Conservation (phyloP, 1,140 invertebrate genomes). For the Dermatophagoides farinae region DNA sequence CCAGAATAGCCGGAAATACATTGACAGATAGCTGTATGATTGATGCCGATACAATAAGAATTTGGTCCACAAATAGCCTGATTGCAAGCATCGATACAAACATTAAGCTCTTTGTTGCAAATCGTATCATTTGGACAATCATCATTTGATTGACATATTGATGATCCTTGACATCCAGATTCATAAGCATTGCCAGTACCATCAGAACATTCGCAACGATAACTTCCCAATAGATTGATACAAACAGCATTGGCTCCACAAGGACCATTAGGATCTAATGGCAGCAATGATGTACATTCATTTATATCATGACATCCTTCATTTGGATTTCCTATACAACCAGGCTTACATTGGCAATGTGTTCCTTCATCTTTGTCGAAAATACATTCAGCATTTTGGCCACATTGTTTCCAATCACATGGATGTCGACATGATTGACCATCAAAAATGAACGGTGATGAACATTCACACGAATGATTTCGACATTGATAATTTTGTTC, state of each 20-base stretch:
- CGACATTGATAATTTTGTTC: constrained; percentile 67
- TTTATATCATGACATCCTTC: constrained; percentile 34
- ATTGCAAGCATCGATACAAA: constrained; percentile 41
- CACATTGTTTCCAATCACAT: constrained; percentile 51
- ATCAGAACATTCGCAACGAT: constrained; percentile 26
- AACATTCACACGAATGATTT: constrained; percentile 28
- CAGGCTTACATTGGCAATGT: constrained; percentile 64
- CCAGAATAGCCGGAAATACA: constrained; percentile 49
- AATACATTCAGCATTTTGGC: constrained; percentile 52
- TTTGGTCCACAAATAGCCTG: constrained; percentile 52
- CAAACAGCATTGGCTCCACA: constrained; percentile 67
- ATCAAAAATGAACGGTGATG: constrained; percentile 19
- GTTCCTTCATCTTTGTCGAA: constrained; percentile 59
- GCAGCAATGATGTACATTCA: constrained; percentile 36
- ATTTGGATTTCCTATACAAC: constrained; percentile 26
- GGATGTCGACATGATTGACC: constrained; percentile 31
- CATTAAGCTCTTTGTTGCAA: constrained; percentile 42
- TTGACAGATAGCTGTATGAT: constrained; percentile 66
- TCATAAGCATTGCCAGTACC: constrained; percentile 34
- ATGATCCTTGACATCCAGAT: constrained; percentile 37
- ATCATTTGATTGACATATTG: constrained; percentile 43
- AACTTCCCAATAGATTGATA: constrained; percentile 54
- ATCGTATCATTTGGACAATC: constrained; percentile 57
- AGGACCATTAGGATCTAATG: constrained; percentile 33
- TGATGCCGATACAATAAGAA: constrained; percentile 63